Conservation (phyloP, 2,888 invertebrate species). For the Trachelus iudaicus region DNA sequence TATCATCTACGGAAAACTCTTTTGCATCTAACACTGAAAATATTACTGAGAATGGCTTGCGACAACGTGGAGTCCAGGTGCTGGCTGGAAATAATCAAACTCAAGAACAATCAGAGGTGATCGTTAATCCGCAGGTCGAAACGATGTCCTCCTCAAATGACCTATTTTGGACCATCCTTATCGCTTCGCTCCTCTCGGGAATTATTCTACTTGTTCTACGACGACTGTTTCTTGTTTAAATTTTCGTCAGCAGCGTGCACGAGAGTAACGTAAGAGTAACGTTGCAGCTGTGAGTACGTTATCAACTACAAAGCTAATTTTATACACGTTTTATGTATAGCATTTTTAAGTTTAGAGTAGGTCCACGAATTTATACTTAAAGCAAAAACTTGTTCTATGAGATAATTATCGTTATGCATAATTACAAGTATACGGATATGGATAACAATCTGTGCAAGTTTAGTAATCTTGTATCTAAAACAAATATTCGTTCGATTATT, state of each 20-base stretch:
- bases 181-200: constrained; percentile 65
- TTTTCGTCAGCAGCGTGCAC: constrained; percentile 4
- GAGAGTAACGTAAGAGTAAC: constrained; percentile 27
- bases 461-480: too few relatives aligned
- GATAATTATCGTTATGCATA: too few relatives aligned
- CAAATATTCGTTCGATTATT: too few relatives aligned
- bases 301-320: constrained; percentile 43
- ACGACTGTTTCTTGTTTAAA: constrained; percentile 67
- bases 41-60: constrained; percentile 41
- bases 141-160: constrained; percentile 65
- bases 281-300: constrained; percentile 34
- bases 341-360: constrained; percentile 27
- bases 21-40: constrained; percentile 32
- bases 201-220: constrained; percentile 67
- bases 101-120: constrained; percentile 59
- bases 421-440: too few relatives aligned
- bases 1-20: constrained; percentile 37
- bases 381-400: too few relatives aligned
- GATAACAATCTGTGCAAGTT: too few relatives aligned
- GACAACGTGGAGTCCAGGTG: constrained; percentile 50
- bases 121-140: constrained; percentile 51
- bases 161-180: constrained; percentile 67
- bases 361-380: too few relatives aligned
- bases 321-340: constrained; percentile 45
- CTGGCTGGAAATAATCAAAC: constrained; percentile 49